Conservation (phyloP, 2,113 vertebrate species). For the Calidris pygmaea region DNA sequence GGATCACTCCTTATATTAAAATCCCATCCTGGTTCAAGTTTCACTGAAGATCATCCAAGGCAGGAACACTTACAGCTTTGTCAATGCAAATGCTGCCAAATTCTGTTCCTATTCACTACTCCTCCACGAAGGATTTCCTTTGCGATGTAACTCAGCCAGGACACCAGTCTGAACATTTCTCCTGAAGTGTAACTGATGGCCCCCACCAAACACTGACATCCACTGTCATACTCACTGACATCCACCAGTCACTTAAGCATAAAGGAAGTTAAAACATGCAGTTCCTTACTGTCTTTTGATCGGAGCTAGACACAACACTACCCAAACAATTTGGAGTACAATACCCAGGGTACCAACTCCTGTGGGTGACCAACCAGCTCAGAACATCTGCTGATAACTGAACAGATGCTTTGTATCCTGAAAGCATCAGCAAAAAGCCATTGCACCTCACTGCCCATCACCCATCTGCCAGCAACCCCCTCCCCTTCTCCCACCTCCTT, state of each 20-base stretch:
- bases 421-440: background rate
- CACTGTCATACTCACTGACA: background rate
- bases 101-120: background rate
- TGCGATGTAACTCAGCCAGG: background rate
- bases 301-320: background rate
- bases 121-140: background rate
- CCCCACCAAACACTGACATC: background rate
- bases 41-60: background rate
- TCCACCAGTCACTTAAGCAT: background rate
- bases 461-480: background rate
- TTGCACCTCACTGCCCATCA: background rate
- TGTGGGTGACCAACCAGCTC: background rate
- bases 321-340: background rate
- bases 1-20: background rate
- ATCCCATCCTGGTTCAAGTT: background rate
- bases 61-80: background rate
- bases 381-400: background rate
- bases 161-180: background rate
- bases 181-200: background rate
- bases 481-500: background rate
- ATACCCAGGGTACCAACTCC: background rate
- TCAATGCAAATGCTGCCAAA: background rate
- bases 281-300: background rate
- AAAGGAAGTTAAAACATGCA: background rate
- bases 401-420: background rate